These are phyloP conservation scores for Dreissena rostriformis DNA, from an alignment of 1,140 invertebrate genomes.

Conservation along the genomic window DNA sequence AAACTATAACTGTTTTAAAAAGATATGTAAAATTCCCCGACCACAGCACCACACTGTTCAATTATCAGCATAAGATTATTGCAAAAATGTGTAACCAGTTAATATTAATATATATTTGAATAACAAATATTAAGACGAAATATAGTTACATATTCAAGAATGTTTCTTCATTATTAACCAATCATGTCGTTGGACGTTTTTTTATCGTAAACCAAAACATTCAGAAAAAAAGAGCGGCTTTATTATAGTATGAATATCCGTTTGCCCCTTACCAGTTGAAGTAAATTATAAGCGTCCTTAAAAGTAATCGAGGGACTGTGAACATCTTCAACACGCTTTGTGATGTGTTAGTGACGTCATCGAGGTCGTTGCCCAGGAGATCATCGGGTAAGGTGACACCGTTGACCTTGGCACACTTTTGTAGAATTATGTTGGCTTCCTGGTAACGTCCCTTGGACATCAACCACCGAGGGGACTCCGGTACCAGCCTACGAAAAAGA, in stretches of 20 bases:
- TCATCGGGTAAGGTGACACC: conserved; percentile 61
- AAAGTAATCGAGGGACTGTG: conserved; percentile 23
- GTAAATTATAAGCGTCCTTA: conserved; percentile 61
- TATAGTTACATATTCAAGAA: too few species aligned
- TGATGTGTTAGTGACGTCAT: conserved; percentile 4
- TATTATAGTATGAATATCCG: too few species aligned
- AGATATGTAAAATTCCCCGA: too few species aligned
- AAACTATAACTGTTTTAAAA: too few species aligned
- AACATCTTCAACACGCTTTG: conserved; percentile 74
- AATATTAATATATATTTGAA: too few species aligned
- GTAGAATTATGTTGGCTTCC: conserved; percentile 61
- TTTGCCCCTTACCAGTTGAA: conserved; percentile 60
- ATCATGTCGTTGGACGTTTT: too few species aligned
- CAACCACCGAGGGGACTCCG: conserved; percentile 71
- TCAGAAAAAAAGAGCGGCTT: conserved; percentile 29
- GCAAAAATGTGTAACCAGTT: too few species aligned
- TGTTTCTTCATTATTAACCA: too few species aligned
- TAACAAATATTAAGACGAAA: too few species aligned
- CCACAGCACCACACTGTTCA: too few species aligned
- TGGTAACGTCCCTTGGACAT: conserved; percentile 56
- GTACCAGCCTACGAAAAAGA: conserved; percentile 54
- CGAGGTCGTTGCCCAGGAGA: conserved; percentile 16
- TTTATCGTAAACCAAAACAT: too few species aligned
- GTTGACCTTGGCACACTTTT: conserved; percentile 72
- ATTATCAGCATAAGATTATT: too few species aligned